A percentile compares a stretch with the other conserved stretches of the same genome.
These are phyloP conservation scores for Sebastes schlegelii DNA, from an alignment of 2,113 vertebrate genomes.

Conservation along the genomic window DNA sequence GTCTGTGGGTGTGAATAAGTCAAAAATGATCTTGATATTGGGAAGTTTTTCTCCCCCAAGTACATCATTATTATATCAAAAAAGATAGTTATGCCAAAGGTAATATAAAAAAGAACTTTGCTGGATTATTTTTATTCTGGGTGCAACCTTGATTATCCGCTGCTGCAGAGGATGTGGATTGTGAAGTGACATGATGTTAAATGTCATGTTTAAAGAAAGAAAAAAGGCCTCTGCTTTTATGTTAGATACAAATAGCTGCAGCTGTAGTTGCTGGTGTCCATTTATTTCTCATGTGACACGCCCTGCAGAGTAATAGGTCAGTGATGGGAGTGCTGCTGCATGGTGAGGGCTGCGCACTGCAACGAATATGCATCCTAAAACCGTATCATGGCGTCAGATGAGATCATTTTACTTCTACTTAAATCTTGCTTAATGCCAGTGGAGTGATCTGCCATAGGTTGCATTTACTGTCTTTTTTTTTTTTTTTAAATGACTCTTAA, in stretches of 20 bases:
- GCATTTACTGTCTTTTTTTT: neutral
- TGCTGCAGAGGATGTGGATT: neutral
- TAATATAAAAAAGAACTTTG: neutral
- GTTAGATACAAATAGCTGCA: conserved; percentile 4
- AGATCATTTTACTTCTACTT: neutral
- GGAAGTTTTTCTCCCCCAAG: conserved; percentile 13
- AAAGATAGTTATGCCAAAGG: neutral
- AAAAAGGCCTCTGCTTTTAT: neutral
- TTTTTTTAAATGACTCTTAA: neutral
- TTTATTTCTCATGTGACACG: conserved; percentile 48
- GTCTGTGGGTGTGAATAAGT: conserved; percentile 29
- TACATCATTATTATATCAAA: neutral
- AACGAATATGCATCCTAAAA: neutral
- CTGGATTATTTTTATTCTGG: neutral
- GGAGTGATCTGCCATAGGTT: neutral
- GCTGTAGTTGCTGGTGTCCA: conserved; percentile 22
- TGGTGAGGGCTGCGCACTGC: conserved; percentile 21
- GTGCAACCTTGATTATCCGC: neutral
- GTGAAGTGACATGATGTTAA: neutral
- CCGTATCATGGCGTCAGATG: neutral
- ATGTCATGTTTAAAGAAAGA: neutral
- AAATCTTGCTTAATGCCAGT: neutral
- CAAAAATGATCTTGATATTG: conserved; percentile 14
- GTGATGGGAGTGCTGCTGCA: conserved; percentile 18
- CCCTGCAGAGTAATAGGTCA: conserved; percentile 57